Percentiles rank a stretch among this genome's conserved stretches.
These are phyloP conservation scores for Euglossa dilemma DNA, from an alignment of 1,140 invertebrate genomes.

Conservation along the genomic window DNA sequence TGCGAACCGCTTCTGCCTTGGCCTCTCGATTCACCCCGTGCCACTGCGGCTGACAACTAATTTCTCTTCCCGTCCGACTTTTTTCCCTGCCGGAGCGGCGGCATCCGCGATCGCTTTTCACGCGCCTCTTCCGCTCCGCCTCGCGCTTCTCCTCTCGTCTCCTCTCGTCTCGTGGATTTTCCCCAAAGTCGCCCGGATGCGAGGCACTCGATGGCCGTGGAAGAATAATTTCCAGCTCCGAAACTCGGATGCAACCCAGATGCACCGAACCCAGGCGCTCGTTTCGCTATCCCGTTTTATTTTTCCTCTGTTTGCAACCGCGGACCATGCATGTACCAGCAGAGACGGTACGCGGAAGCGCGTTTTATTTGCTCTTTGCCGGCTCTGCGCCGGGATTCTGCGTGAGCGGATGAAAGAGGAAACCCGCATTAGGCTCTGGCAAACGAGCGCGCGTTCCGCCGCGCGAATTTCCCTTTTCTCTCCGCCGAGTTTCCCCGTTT, in stretches of 20 bases:
- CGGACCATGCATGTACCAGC: slow-evolving; percentile 3
- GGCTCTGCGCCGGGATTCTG: neutral
- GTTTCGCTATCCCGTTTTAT: neutral
- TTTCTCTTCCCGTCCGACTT: slow-evolving; percentile 70
- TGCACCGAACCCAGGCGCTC: neutral
- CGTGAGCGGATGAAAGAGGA: slow-evolving; percentile 34
- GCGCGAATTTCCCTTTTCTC: neutral
- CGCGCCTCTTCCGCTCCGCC: slow-evolving; percentile 33
- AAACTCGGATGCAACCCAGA: neutral
- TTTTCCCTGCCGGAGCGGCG: slow-evolving; percentile 23
- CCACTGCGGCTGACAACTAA: slow-evolving; percentile 74
- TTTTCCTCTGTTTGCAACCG: slow-evolving; percentile 9
- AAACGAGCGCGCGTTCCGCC: slow-evolving; percentile 8
- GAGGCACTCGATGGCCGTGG: neutral
- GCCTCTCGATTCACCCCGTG: slow-evolving; percentile 34
- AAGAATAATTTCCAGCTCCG: slow-evolving; percentile 2
- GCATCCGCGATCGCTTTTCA: slow-evolving; percentile 42
- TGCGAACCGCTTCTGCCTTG: slow-evolving; percentile 36
- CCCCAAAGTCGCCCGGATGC: neutral
- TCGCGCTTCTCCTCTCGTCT: neutral
- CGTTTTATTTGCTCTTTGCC: slow-evolving; percentile 55
- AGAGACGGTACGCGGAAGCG: slow-evolving; percentile 49
- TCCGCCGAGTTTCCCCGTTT: neutral
- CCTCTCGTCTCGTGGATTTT: neutral
- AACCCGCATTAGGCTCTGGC: slow-evolving; percentile 50